Base-by-base conservation (phyloP, 2,888 invertebrate genomes). In the Apocheima hispidaria region DNA sequence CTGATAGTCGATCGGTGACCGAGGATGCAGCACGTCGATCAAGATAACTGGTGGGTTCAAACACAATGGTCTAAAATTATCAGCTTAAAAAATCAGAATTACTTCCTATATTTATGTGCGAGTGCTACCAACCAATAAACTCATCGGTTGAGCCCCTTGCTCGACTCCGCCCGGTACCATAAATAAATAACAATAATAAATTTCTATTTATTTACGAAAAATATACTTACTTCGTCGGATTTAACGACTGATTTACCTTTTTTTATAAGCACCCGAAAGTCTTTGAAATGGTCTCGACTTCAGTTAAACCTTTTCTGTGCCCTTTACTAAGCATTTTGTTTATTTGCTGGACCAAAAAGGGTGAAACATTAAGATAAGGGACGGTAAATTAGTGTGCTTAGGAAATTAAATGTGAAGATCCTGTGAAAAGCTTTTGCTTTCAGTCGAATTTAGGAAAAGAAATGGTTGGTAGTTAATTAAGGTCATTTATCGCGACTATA, bases 291-390 rank as follows among this genome's bases (percentile, higher is more conserved):
- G n/a, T 40, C 9, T 18, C 20, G n/a, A 51, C 28, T 14, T 30
- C 28, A 51, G 26, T 38, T 26, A 23, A 38, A 51, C 51, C 51
- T 40, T 38, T 51, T 51, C n/a, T 40, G 46, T 51, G 26, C 30
- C 40, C 40, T 28, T 51, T 14, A 21, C 16, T 20, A 30, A 28
- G 51, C 28, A 20, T 51, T 43, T 20, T 44, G 43, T 58, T 51
- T 58, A 51, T 53, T 59, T 46, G 33, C 44, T 38, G 10, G 26
- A 28, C 51, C 36, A 30, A 46, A 38, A 58, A 58, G 38, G 46
- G 58, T 46, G 40, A 33, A 52, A 46, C 44, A 53, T 59, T 53
- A 52, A 59, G 59, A 59, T 59, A 59, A 59, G 59, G n/a, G 16
- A 12, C 36, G 51, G 23, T 33, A 40, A 59, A 59, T 59, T 52